These are phyloP conservation scores for Climacteris rufus DNA, from an alignment of 2,113 vertebrate genomes.

Conservation along the genomic window DNA sequence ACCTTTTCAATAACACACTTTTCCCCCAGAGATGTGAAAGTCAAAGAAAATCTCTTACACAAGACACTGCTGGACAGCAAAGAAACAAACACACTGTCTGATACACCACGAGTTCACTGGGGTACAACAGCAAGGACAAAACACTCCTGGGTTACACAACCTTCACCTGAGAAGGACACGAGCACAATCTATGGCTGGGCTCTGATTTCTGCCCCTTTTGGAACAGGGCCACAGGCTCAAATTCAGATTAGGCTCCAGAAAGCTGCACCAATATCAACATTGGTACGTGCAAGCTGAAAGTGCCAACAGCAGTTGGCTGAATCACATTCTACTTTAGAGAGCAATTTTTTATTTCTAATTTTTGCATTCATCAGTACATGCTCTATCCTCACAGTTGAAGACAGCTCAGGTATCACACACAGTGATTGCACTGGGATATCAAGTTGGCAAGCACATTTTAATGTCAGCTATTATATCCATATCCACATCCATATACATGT, in stretches of 20 bases:
- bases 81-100: background rate
- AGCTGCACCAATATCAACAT: background rate
- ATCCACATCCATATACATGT: rapidly evolving
- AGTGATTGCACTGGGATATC: background rate
- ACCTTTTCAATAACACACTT: background rate
- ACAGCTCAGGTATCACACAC: background rate
- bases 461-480: background rate
- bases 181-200: background rate
- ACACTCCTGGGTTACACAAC: background rate
- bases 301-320: rapidly evolving
- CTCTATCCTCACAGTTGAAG: background rate
- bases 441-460: background rate
- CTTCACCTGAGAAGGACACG: background rate
- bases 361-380: rapidly evolving
- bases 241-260: background rate
- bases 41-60: background rate
- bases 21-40: background rate
- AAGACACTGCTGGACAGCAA: background rate
- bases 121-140: background rate
- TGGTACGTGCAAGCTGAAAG: background rate
- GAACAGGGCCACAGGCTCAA: background rate
- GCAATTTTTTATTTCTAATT: background rate
- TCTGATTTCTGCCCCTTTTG: background rate
- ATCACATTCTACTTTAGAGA: background rate
- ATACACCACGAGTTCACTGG: rapidly evolving